Conservation (phyloP, 2,797 vertebrate species). For the Simalia tracyae region DNA sequence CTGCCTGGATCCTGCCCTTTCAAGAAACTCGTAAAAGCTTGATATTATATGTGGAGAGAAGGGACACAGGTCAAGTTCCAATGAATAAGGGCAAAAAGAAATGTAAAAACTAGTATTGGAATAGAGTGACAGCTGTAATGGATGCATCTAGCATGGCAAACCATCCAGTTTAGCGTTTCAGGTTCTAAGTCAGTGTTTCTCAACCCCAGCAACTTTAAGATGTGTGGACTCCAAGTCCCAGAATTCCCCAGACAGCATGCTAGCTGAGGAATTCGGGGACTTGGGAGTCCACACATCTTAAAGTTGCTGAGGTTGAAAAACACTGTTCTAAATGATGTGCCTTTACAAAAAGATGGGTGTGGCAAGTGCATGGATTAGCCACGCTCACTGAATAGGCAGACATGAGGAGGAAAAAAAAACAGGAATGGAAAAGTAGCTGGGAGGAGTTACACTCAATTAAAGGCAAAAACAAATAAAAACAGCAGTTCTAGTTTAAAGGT, state of each 20-base stretch:
- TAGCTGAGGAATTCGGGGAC: neutral
- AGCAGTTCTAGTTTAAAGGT: slow-evolving; percentile 38
- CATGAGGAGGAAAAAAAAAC: neutral
- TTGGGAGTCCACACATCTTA: neutral
- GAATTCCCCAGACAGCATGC: neutral
- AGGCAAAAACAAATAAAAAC: neutral
- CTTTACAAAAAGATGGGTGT: neutral
- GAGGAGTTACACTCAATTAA: slow-evolving; percentile 1
- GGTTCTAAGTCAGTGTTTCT: neutral
- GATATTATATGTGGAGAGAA: too few relatives aligned
- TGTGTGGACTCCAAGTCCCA: neutral
- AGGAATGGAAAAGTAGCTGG: slow-evolving; percentile 12
- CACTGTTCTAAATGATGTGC: neutral
- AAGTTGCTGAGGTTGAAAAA: neutral
- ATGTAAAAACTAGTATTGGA: neutral
- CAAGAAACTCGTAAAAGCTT: neutral
- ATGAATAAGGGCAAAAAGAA: neutral
- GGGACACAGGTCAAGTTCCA: neutral
- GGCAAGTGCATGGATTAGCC: neutral
- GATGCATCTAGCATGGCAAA: neutral
- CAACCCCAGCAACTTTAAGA: neutral
- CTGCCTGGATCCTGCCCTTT: neutral
- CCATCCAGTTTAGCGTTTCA: neutral
- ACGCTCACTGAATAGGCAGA: neutral
- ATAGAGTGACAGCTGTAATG: neutral